Base-by-base conservation (phyloP, 2,797 vertebrate genomes). In the Enteromius thamalakanensis region DNA sequence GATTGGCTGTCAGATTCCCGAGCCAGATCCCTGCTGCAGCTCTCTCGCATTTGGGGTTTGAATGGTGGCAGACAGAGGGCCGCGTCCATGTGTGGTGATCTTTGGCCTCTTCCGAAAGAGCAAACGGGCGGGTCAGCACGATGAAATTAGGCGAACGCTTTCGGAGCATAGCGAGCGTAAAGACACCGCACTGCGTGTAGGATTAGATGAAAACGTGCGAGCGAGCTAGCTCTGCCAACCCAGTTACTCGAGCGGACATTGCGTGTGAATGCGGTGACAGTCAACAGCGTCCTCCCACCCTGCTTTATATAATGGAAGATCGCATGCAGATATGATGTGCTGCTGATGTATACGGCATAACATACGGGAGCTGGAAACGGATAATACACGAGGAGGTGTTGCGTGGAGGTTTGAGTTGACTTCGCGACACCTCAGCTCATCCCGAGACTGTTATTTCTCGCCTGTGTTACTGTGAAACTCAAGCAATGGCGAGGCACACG, bases 261-360 rank as follows among this genome's bases (percentile, higher is more conserved):
- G 89, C 88, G 90, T 91, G 89, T 87, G 91, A 60, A 91, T 90
- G 92, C 87, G 76, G 88, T 81, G 89, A 91, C 91, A 92, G 86
- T 87, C 88, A 87, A 80, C 86, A 51, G 77, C 71, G 86, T 86
- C 79, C 6, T 60, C 70, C 76, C 53, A 82, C 74, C 87, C 77
- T 72, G 80, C 53, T 64, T 10, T 87, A 87, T 84, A 49, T 42
- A 79, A 62, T 68, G 67, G 76, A 81, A 85, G 64, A 88, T 84
- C 49, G 40, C 62, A 26, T 74, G 65, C 64, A 82, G 32, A 77
- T 55, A 75, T 76, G 55, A 79, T 81, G 84, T 80, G 32, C 72
- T 80, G 49, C 72, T 40, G 11, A 37, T 53, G 32, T 62, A 53
- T 9, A 45, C 45, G 26, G 49, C 9, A 1, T 64, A 79, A 42